Evolutionary conservation across 2,113 vertebrate genomes (phyloP), one percentile per base, ranked within the genome.

Genomic region (Phalacrocorax pelagicus): DNA sequence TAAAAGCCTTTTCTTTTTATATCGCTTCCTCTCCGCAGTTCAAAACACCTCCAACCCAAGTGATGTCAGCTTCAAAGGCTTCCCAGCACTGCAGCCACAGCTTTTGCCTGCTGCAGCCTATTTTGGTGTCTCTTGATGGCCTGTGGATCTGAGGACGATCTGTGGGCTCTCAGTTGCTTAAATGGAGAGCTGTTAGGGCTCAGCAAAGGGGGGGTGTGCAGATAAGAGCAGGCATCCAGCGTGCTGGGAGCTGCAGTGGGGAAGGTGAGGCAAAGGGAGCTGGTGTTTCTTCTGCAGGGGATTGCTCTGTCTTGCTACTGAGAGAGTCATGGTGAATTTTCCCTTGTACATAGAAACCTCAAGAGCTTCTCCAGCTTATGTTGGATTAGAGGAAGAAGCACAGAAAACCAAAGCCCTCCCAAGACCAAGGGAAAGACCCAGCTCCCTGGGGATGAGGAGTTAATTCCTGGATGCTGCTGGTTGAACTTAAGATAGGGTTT

Each of bases 1-100:
- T 94, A 96, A 97, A 97, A 96, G 91, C 91, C 83, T 94, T 97
- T 92, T 95, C 88, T 93, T 91, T 55, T 73, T 55, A 2, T 38
- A 92, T 70, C 2, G 3, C 49, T 94, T 67, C 65, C 55, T 86
- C 42, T 70, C 78, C 0, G 0, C 82, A 80, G 92, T 95, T 97
- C 96, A 95, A 92, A 97, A 94, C 93, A 82, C 78, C 86, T 95
- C 88, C 86, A 94, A 6, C 91, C 72, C 89, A 42, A 88, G 73
- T 27, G 34, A 88, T 80, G 73, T 89, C 55, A 94, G 54, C 88
- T 96, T 97, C 92, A 96, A 96, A 97, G 73, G 44, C 52, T 94
- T 85, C 67, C 51, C 16, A 0, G 1, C 23, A 7, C 83, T 36
- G 70, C 81, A 67, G 63, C 86, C 81, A 15, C 11, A 21, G 61